Evolutionary conservation across 2,113 vertebrate genomes (phyloP), one percentile per base, ranked within the genome.

Genomic region (Syrmaticus mikado): DNA sequence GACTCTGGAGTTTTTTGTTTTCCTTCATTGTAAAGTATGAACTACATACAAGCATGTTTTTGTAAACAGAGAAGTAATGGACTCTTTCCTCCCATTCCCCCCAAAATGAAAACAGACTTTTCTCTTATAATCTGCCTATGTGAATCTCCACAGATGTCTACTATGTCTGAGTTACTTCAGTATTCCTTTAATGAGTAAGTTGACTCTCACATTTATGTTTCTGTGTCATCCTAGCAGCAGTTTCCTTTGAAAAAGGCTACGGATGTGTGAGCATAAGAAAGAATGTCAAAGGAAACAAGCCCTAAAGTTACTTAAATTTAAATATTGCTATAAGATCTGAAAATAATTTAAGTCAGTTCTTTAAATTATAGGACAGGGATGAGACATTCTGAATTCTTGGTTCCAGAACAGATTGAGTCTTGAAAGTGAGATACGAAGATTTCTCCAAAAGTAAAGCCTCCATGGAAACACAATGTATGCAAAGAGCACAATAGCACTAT

Each of bases 1-100:
- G 5, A 53, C 1, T 7, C 1, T 27, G 57, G 60, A 61, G 15
- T 1, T 5, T n/a, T 11, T 8, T 11, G 1, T 4, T 43, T 78
- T 82, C 68, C 65, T 34, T n/a, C 13, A 28, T 53, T 53, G 41
- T 15, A 28, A 53, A 41, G 1, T 38, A 66, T 45, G 19, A 72
- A 65, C 57, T 48, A 7, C 4, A 34, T 16, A 67, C 6, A 64
- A 71, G 11, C 20, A 13, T 13, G 34, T 60, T 36, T 66, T 10
- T 22, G 4, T n/a, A 79, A 45, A 28, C 18, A 71, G 30, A 55
- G 30, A 32, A 30, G 10, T 65, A 52, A 82, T 30, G 4, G 36
- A 71, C n/a, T 48, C 11, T 74, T 20, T 10, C 8, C 4, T 11
- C 6, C 2, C 21, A 5, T 38, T 32, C 20, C 64, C 19, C 19